Percentiles rank a stretch among this genome's conserved stretches.
Evolutionary conservation across 37 sponge, comb jelly and placozoan species (phyloP).

Genomic region (Petrosia ficiformis): DNA sequence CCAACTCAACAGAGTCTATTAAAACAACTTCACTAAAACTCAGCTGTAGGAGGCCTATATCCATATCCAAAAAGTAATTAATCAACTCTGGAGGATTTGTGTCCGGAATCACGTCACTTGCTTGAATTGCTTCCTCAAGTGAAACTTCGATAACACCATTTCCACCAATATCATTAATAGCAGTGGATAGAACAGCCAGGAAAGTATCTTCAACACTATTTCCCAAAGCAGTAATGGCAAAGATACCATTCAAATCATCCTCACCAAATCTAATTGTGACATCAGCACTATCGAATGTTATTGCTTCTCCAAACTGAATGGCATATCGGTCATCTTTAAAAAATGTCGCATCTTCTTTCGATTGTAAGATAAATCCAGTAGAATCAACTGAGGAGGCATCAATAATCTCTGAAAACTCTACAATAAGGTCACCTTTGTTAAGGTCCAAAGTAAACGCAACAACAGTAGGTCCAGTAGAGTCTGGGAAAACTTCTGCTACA

Average conservation of each 20-base stretch:
- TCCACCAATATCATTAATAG: slow-evolving; percentile 65
- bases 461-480: slow-evolving; percentile 53
- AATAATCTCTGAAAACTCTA: slow-evolving; percentile 79
- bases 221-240: slow-evolving; percentile 72
- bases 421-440: slow-evolving; percentile 55
- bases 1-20: slow-evolving; percentile 45
- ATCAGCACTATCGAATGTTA: slow-evolving; percentile 29
- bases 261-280: slow-evolving; percentile 45
- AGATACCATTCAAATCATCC: slow-evolving; percentile 65
- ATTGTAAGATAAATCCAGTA: slow-evolving; percentile 51
- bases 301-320: slow-evolving; percentile 43
- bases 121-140: slow-evolving; percentile 41
- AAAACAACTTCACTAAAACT: slow-evolving; percentile 85
- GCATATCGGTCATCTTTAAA: slow-evolving; percentile 50
- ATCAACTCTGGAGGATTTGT: slow-evolving; percentile 68
- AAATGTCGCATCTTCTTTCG: slow-evolving; percentile 57
- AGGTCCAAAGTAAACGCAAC: slow-evolving; percentile 61
- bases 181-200: slow-evolving; percentile 34
- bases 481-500: slow-evolving; percentile 37
- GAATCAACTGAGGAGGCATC: slow-evolving; percentile 29
- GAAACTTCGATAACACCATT: slow-evolving; percentile 40
- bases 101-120: slow-evolving; percentile 54
- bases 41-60: slow-evolving; percentile 61
- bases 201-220: slow-evolving; percentile 60
- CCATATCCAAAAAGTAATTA: slow-evolving; percentile 66